Evolutionary conservation across 2,113 vertebrate species (phyloP).

Genomic region (Podarcis cretensis): DNA sequence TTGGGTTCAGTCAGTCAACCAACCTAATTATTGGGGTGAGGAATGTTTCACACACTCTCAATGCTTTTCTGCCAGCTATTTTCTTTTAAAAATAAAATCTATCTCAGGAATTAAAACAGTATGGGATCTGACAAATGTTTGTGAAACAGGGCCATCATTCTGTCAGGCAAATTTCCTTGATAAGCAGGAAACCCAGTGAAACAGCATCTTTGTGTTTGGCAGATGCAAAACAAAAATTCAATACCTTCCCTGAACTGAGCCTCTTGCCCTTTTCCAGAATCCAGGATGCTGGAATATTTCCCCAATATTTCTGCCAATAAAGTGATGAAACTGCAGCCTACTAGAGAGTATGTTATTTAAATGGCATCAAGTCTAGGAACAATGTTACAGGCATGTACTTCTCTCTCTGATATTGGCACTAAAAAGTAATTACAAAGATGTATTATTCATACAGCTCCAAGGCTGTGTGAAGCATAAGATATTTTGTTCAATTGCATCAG

Average conservation of each 20-base stretch:
- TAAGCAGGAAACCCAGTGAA: not conserved
- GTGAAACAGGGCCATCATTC: slow-evolving; percentile 12
- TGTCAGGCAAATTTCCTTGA: slow-evolving; percentile 4
- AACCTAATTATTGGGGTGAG: not conserved
- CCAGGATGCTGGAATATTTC: slow-evolving; percentile 23
- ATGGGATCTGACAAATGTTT: not conserved
- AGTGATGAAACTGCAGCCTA: not conserved
- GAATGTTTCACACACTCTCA: not conserved
- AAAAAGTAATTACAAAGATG: slow-evolving; percentile 26
- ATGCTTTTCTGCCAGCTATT: not conserved
- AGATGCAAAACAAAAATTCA: slow-evolving; percentile 26
- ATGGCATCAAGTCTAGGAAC: not conserved
- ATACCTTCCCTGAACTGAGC: not conserved
- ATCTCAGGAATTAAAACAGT: not conserved
- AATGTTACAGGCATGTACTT: not conserved
- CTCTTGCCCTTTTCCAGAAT: not conserved
- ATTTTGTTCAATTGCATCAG: slow-evolving; percentile 8
- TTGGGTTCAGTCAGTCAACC: too few relatives aligned
- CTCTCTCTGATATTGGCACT: not conserved
- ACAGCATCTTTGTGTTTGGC: not conserved
- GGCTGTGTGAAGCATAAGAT: slow-evolving; percentile 7
- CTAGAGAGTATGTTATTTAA: not conserved
- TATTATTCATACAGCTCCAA: slow-evolving; percentile 21
- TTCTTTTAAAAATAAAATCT: not conserved
- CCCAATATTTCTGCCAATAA: slow-evolving; percentile 10